Evolutionary conservation across 2,113 vertebrate genomes (phyloP), one percentile per base, ranked within the genome.

Genomic region (Hiodon tergisus): DNA sequence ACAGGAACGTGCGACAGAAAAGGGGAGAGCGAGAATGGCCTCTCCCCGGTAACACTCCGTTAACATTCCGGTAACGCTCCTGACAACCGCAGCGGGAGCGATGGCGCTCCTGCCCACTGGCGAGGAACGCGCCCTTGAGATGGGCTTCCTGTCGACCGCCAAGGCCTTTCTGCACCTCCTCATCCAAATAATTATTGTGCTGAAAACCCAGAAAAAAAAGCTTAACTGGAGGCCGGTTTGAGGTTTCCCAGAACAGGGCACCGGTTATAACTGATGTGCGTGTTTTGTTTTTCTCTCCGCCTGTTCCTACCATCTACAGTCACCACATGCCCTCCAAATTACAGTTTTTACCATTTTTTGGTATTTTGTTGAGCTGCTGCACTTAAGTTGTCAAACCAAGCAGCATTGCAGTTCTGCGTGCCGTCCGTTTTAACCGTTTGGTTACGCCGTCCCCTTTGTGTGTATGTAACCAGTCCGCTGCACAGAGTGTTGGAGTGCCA

Each of bases 161-260:
- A 11, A 73, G 81, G 83, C 84, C 72, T 83, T 86, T 79, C 79
- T 78, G 79, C 85, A 83, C 84, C 84, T 78, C 87, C 80, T 71
- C 80, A 60, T 80, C 86, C 80, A 84, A 85, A 89, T 88, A 85
- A 88, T 88, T 84, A 86, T 79, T 53, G 55, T 78, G 80, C 79
- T 77, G 79, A 82, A 87, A 87, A 85, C 85, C 72, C 85, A 87
- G 80, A 84, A 86, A 88, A 89, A 89, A 87, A 85, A 85, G 85
- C 84, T 88, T 85, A 86, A 87, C 83, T 87, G 83, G 80, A 80
- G 80, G 81, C 83, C 81, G 81, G 78, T 82, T 88, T 87, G 75
- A 83, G 78, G 81, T 83, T 79, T 81, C 78, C 73, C 77, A 70
- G 71, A 73, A 79, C 78, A 74, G 57, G 73, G 76, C 83, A 77